Evolutionary conservation across 2,888 invertebrate genomes (phyloP).

Genomic region (Cantharis flavilabris): DNA sequence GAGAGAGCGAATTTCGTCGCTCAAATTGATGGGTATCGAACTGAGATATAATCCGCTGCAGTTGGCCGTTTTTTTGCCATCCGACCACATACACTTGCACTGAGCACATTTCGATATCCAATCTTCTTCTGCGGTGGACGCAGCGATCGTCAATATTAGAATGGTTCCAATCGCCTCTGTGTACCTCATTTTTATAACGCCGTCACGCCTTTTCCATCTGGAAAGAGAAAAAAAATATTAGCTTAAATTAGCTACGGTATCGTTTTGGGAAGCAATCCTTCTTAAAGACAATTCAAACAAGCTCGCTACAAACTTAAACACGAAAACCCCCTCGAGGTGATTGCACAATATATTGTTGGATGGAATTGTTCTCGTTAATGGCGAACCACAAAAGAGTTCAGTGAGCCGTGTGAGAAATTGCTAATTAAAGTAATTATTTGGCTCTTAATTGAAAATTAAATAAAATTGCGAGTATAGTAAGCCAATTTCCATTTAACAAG

Average conservation of each 20-base stretch:
- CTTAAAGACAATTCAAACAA: slow-evolving; percentile 13
- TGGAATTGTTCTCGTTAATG: slow-evolving; percentile 14
- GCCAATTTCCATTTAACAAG: slow-evolving; percentile 26
- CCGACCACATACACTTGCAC: slow-evolving; percentile 85
- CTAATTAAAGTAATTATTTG: slow-evolving; percentile 33
- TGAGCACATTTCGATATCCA: slow-evolving; percentile 61
- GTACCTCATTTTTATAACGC: background rate
- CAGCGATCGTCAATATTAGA: slow-evolving; percentile 37
- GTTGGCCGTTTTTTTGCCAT: slow-evolving; percentile 82
- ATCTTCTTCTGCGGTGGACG: slow-evolving; percentile 59
- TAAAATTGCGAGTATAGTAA: slow-evolving; percentile 5
- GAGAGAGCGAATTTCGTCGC: slow-evolving; percentile 71
- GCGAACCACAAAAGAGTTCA: slow-evolving; percentile 4
- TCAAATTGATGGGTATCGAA: slow-evolving; percentile 73
- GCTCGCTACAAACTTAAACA: background rate
- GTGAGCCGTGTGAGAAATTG: slow-evolving; percentile 26
- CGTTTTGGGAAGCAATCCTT: background rate
- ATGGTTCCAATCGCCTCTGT: slow-evolving; percentile 30
- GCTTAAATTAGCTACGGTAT: background rate
- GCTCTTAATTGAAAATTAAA: slow-evolving; percentile 29
- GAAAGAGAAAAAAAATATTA: slow-evolving; percentile 10
- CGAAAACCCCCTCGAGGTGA: slow-evolving; percentile 4
- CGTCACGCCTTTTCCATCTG: slow-evolving; percentile 35
- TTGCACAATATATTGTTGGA: slow-evolving; percentile 12
- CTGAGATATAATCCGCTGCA: slow-evolving; percentile 65